Evolutionary conservation across 1,140 invertebrate genomes (phyloP).

Genomic region (Heliconius himera): DNA sequence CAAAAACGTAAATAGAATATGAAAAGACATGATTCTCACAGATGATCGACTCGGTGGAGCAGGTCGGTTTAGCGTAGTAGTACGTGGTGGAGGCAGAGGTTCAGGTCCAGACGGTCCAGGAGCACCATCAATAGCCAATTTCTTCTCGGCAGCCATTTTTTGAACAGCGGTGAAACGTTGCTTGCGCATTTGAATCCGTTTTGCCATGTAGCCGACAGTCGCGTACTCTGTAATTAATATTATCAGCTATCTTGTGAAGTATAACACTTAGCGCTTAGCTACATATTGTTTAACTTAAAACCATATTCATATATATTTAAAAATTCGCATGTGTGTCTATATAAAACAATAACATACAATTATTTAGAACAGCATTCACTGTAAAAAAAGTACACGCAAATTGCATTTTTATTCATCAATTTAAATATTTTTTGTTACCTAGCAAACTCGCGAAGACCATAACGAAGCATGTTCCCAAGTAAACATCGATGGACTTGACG

Average conservation of each 20-base stretch:
- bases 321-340: neutral
- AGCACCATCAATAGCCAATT: slow-evolving; percentile 87
- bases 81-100: slow-evolving; percentile 87
- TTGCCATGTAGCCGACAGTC: slow-evolving; percentile 97
- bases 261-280: slow-evolving; percentile 12
- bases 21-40: slow-evolving; percentile 41
- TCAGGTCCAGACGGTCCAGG: slow-evolving; percentile 87
- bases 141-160: slow-evolving; percentile 95
- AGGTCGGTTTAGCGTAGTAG: slow-evolving; percentile 67
- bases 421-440: slow-evolving; percentile 83
- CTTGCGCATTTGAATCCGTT: slow-evolving; percentile 96
- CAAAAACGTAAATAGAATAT: neutral
- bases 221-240: slow-evolving; percentile 89
- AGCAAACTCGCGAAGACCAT: slow-evolving; percentile 97
- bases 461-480: slow-evolving; percentile 98
- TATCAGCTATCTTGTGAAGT: neutral
- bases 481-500: slow-evolving; percentile 99
- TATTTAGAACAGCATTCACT: neutral
- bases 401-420: slow-evolving; percentile 17
- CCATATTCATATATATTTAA: neutral
- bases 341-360: neutral
- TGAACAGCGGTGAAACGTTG: slow-evolving; percentile 93
- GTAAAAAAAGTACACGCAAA: slow-evolving; percentile 2
- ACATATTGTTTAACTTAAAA: neutral
- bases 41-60: slow-evolving; percentile 67